These are phyloP conservation scores for Balaeniceps rex DNA, from an alignment of 2,113 vertebrate species.

Conservation along the genomic window DNA sequence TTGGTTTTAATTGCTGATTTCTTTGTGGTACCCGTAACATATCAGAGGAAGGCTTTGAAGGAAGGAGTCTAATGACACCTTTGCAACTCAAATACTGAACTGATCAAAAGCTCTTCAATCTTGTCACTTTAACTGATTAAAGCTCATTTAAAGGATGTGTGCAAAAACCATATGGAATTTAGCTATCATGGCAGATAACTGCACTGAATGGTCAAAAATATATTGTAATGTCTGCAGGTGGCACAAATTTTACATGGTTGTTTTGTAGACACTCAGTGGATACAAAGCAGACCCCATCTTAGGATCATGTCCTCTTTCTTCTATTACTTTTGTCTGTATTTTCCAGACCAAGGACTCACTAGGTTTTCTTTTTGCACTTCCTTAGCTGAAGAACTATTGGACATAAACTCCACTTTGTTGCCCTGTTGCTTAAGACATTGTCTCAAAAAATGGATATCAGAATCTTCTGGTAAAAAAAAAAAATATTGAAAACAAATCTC, in stretches of 20 bases:
- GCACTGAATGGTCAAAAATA: neutral
- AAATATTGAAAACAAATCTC: neutral
- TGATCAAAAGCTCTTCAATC: constrained; percentile 59
- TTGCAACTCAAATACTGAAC: neutral
- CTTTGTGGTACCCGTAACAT: neutral
- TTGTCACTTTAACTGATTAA: constrained; percentile 47
- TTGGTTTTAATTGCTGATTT: constrained; percentile 53
- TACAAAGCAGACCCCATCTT: neutral
- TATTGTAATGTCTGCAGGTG: neutral
- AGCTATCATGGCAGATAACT: neutral
- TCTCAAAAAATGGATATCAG: neutral
- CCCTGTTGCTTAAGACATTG: neutral
- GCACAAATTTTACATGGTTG: neutral
- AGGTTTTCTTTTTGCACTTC: neutral
- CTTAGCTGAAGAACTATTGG: neutral
- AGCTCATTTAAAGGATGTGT: constrained; percentile 26
- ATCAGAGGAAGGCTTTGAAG: constrained; percentile 50
- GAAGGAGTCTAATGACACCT: constrained; percentile 30
- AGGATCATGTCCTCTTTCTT: neutral
- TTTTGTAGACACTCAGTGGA: neutral
- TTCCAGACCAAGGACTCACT: neutral
- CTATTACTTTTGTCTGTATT: neutral
- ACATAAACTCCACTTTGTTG: neutral
- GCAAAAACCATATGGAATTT: neutral
- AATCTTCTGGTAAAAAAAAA: neutral